Evolutionary conservation across 2,113 vertebrate genomes (phyloP), one percentile per base, ranked within the genome.

Genomic region (Stomatorhinus ivindoensis): DNA sequence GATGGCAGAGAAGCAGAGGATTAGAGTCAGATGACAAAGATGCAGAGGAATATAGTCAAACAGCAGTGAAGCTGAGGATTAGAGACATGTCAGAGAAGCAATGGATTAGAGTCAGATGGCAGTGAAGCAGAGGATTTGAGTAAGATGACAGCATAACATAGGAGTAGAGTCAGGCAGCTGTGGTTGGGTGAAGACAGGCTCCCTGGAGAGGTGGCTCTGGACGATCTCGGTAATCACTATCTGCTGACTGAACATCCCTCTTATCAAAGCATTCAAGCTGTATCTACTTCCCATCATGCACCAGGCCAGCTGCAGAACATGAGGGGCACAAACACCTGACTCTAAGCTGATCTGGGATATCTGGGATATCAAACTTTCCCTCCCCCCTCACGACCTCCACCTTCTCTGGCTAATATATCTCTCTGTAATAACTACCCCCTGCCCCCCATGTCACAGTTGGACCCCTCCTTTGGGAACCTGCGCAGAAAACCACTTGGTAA

Each of bases 251-350:
- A 88, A 44, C 85, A 87, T 42, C 55, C 83, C 89, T 50, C 88
- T 89, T 86, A 88, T 89, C 85, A 92, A 89, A 91, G 89, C 93
- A 93, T 84, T 91, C 69, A 73, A 47, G 88, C 90, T 88, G 92
- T 90, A 90, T 80, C 58, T 83, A 51, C 31, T 90, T 89, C 86
- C 82, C 76, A 82, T 17, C 76, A 82, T 44, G 1, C 76, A 39
- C 39, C 17, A 8, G 76, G 42, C n/a, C 9, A 42, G n/a, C 42
- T 24, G 31, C 2, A 17, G 35, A 39, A 82, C 76, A 82, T 3
- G 42, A 82, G 42, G 17, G 39, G 2, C 80, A 86, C 80, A 61
- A 87, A 82, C 17, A 69, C 24, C 87, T 44, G 55, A 90, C 39
- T 86, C 13, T 21, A 6, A 24, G 84, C 61, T 86, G 73, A 85